phyloP scores from a whole-genome alignment of 2,888 invertebrate genomes.

The Tipula vernalis region DNA sequence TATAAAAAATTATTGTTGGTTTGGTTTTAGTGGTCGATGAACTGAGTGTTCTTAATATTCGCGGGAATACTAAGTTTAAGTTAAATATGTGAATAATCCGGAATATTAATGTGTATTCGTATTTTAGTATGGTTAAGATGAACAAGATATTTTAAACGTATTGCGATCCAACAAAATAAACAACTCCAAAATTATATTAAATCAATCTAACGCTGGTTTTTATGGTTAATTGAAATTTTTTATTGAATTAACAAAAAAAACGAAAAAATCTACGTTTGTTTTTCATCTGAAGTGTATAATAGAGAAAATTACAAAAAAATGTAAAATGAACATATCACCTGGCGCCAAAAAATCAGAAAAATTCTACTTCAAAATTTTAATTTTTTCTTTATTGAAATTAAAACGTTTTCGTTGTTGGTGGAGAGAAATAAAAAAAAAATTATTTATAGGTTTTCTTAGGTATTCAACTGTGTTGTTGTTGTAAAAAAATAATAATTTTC shows the following conservation, averaged over 20 bases:
- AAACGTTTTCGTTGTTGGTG: neutral
- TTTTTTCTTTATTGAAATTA: neutral
- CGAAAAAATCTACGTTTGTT: neutral
- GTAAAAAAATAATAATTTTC: neutral
- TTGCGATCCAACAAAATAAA: neutral
- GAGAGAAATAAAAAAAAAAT: neutral
- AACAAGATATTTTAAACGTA: no score
- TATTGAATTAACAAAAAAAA: neutral
- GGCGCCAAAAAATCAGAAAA: constrained; percentile 4
- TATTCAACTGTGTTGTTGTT: neutral
- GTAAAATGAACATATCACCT: neutral
- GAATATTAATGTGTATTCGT: no score
- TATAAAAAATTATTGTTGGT: no score
- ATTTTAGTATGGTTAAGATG: no score
- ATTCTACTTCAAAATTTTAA: neutral
- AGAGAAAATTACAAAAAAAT: neutral
- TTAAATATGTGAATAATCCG: no score
- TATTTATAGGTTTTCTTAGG: neutral
- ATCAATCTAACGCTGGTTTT: neutral
- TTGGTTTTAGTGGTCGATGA: no score
- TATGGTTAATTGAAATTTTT: neutral
- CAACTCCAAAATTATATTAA: neutral
- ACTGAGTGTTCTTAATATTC: no score
- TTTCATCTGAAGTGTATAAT: neutral
- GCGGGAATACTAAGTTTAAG: no score